Conservation (phyloP, 1,140 invertebrate species). For the Bombus impatiens region DNA sequence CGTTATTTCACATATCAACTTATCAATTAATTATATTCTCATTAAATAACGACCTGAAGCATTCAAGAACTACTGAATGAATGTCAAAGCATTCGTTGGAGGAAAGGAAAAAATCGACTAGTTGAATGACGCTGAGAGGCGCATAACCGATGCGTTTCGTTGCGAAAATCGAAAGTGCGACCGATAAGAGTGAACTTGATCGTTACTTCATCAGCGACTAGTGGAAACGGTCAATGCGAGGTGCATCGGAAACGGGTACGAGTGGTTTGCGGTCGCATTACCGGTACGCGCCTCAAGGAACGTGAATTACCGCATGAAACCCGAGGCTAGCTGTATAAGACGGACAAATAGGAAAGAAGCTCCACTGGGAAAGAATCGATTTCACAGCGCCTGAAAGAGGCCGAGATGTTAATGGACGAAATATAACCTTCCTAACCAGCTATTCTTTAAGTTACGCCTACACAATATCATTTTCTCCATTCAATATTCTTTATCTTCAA, state of each 20-base stretch:
- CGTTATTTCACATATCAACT: too few species aligned
- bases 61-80: too few species aligned
- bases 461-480: too few species aligned
- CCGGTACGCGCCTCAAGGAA: conserved; percentile 27
- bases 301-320: conserved; percentile 51
- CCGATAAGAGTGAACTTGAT: conserved; percentile 46
- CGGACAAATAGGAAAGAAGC: conserved; percentile 1
- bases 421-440: background rate
- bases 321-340: conserved; percentile 34
- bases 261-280: conserved; percentile 44
- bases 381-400: background rate
- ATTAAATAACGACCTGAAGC: too few species aligned
- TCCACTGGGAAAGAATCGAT: conserved; percentile 17
- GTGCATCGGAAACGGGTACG: conserved; percentile 35
- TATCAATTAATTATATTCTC: too few species aligned
- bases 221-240: conserved; percentile 37
- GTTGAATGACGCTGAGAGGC: background rate
- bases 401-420: conserved; percentile 1
- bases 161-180: conserved; percentile 38
- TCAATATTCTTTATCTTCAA: too few species aligned
- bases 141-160: too few species aligned
- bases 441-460: background rate
- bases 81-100: too few species aligned
- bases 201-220: conserved; percentile 29
- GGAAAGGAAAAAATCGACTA: background rate